phyloP scores from a whole-genome alignment of 2,888 invertebrate genomes.

The Cyclophora punctaria region DNA sequence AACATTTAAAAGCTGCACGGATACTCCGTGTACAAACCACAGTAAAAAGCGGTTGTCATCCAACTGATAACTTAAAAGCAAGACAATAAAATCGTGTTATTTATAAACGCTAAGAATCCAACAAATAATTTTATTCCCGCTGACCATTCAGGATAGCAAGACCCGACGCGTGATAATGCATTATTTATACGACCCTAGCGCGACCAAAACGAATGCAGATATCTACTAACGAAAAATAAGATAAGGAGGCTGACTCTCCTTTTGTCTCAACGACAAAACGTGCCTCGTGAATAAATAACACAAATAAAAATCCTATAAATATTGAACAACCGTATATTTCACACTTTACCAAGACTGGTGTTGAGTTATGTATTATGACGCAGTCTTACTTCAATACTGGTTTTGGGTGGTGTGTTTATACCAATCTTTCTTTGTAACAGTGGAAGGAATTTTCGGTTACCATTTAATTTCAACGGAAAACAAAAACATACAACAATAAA shows the following conservation, averaged over 20 bases:
- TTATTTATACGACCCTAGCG: conserved; percentile 69
- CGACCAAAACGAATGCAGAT: conserved; percentile 69
- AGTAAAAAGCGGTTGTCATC: too few relatives aligned
- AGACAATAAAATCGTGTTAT: conserved; percentile 24
- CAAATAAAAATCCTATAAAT: conserved; percentile 71
- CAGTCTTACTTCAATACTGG: conserved; percentile 45
- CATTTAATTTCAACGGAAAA: conserved; percentile 26
- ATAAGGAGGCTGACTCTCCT: conserved; percentile 44
- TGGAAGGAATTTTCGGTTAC: conserved; percentile 47
- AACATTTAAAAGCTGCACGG: too few relatives aligned
- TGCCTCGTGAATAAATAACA: conserved; percentile 67
- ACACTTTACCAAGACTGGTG: conserved; percentile 55
- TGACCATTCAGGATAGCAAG: conserved; percentile 39
- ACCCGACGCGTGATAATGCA: conserved; percentile 70
- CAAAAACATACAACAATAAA: conserved; percentile 32
- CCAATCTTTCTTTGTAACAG: conserved; percentile 65
- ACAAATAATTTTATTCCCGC: conserved; percentile 55
- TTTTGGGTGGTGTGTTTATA: conserved; percentile 51
- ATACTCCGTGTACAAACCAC: too few relatives aligned
- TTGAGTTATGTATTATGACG: conserved; percentile 68
- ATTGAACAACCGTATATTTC: conserved; percentile 70
- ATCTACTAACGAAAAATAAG: conserved; percentile 60
- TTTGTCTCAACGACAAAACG: conserved; percentile 62
- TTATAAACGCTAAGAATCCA: conserved; percentile 41
- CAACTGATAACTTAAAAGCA: neutral